Base-by-base conservation (phyloP, 2,888 invertebrate genomes). In the Agrochola lota region DNA sequence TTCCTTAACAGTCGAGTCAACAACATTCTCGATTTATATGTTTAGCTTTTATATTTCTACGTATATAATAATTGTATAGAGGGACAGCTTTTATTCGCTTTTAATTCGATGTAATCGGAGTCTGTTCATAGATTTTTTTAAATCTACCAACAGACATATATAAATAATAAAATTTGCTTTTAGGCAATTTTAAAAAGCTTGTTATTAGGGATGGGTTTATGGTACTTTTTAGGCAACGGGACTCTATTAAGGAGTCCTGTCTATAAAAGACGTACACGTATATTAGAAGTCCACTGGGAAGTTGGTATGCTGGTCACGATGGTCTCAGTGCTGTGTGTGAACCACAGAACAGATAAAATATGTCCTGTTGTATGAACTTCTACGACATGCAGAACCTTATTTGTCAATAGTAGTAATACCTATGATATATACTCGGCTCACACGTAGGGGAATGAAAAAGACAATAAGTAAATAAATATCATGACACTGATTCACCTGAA, bases 381-480 rank as follows among this genome's bases (percentile, higher is more conserved):
- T 23, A 63, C 35, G 23, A 40, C 43, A 66, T n/a, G 64, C 64
- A 43, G 64, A 64, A 64, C 40, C n/a, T 17, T 43, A 64, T 43
- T 64, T 11, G 9, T 6, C 40, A 20, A 20, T 17, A 20, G 7
- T 20, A 49, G 49, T 49, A 63, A 26, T 26, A 57, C 57, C 11
- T n/a, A 55, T n/a, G 55, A 23, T n/a, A 11, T 55, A 55, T 55
- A 11, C 57, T 57, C 11, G 57, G 57, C 57, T 46, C 46, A 46
- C 5, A 15, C 46, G 15, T 46, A 46, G 15, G 15, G 46, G 46
- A 46, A 11, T 11, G n/a, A n/a, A n/a, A n/a, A 9, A n/a, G n/a
- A 23, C 11, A n/a, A 20, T 40, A 43, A 43, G 9, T 55, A 12
- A 57, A 57, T n/a, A 57, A n/a, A 57, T 57, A 57, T 12, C n/a